Evolutionary conservation across 2,113 vertebrate genomes (phyloP).

Genomic region (Notarius quadriscutis): DNA sequence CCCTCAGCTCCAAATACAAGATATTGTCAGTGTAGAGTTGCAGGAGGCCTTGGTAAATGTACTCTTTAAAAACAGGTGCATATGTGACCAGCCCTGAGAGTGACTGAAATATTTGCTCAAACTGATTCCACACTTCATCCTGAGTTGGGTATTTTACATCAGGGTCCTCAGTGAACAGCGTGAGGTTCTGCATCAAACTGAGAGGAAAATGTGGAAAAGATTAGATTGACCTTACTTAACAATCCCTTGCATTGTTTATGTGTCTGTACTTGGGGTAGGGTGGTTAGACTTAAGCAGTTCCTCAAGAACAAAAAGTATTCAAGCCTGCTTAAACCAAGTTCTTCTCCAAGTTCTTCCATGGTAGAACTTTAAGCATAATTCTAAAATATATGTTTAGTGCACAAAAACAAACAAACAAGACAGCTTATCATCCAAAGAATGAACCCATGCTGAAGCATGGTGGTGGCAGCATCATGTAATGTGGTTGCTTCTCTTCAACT

Average conservation of each 20-base stretch:
- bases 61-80: conserved; percentile 85
- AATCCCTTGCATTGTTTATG: background rate
- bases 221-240: background rate
- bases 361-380: background rate
- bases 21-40: conserved; percentile 83
- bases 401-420: background rate
- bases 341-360: no score
- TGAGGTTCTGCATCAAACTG: conserved; percentile 84
- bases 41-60: conserved; percentile 77
- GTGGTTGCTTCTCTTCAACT: background rate
- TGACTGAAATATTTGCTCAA: conserved; percentile 76
- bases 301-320: background rate
- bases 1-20: conserved; percentile 84
- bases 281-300: background rate
- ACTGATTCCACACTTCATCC: conserved; percentile 78
- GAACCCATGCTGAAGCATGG: background rate
- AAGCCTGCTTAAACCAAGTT: background rate
- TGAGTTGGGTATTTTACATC: conserved; percentile 78
- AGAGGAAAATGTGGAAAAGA: conserved; percentile 25
- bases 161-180: conserved; percentile 80
- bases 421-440: background rate
- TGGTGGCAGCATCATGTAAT: background rate
- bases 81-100: conserved; percentile 79
- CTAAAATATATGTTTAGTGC: background rate
- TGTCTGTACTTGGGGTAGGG: background rate